Evolutionary conservation across 37 sponge, comb jelly and placozoan species (phyloP), one percentile per base, ranked within the genome.

Genomic region (Ephydatia muelleri): DNA sequence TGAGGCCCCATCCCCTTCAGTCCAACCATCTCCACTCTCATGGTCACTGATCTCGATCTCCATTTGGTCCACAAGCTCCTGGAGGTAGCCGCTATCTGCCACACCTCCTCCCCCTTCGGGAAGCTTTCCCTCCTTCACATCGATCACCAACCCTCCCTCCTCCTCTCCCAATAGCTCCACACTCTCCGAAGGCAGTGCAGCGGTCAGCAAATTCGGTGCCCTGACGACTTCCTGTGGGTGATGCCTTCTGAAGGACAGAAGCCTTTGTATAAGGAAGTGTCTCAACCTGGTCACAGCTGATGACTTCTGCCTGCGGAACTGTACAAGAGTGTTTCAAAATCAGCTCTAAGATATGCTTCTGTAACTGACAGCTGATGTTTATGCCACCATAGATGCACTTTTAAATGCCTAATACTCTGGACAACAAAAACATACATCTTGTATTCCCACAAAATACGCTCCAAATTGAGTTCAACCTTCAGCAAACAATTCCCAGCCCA

Each of bases 11-110:
- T 37, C 73, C 37, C 39, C 81, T 40, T 74, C 75, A 6, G 38
- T 78, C 65, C 13, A 39, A 23, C 48, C 86, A 40, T 31, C 83
- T 9, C 27, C 85, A 26, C 68, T 82, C 11, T 86, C 91, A 21
- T 77, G 74, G 47, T 85, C 91, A 82, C 91, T 90, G 35, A 90
- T 82, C 83, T 90, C 86, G 23, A 90, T 90, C 78, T 90, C 91
- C 91, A 90, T 90, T 68, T 90, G 91, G 34, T 86, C 91, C 32
- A 90, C 86, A 22, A 90, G 79, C 57, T 89, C 85, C 70, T 81
- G 77, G 25, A 80, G 68, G 13, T 80, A 80, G 9, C 32, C 72
- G 16, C 14, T 71, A 14, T 71, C 72, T 13, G 70, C 26, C 3
- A 29, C 70, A 23, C 78, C 78, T 70, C 85, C 47, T 69, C 85